Conservation (phyloP, 2,113 vertebrate genomes). For the Tetrao urogallus region DNA sequence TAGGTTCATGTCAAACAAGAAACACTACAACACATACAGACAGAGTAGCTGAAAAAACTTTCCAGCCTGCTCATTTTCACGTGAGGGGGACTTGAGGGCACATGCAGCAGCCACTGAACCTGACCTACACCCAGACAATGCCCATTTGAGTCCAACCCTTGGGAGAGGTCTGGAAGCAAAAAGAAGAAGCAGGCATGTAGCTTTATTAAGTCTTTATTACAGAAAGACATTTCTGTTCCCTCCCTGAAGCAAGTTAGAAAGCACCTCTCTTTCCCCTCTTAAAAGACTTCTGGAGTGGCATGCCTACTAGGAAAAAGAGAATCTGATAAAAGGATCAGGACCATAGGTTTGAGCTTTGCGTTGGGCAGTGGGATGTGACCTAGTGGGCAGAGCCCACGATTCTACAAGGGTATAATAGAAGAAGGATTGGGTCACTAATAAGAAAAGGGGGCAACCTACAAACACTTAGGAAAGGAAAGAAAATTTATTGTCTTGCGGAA, state of each 20-base stretch:
- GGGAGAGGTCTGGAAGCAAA: constrained; percentile 62
- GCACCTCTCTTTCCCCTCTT: background rate
- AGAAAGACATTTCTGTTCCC: background rate
- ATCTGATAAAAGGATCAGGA: background rate
- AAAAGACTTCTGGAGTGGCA: background rate
- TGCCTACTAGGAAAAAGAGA: background rate
- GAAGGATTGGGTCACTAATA: background rate
- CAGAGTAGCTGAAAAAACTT: constrained; percentile 17
- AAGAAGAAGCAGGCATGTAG: constrained; percentile 13
- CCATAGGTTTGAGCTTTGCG: too few relatives aligned
- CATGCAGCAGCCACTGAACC: constrained; percentile 55
- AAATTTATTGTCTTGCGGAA: background rate
- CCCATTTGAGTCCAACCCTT: constrained; percentile 53
- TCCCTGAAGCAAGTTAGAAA: background rate
- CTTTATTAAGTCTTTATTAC: background rate
- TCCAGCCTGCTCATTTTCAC: constrained; percentile 54
- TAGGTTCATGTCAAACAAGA: background rate
- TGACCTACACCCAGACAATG: constrained; percentile 65
- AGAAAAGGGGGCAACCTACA: background rate
- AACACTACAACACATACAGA: constrained; percentile 38
- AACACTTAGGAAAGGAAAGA: background rate
- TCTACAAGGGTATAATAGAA: background rate
- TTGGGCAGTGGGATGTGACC: too few relatives aligned
- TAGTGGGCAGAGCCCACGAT: too few relatives aligned
- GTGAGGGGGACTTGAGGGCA: background rate